phyloP scores from a whole-genome alignment of 2,888 invertebrate genomes.

The Petrophora chlorosata region DNA sequence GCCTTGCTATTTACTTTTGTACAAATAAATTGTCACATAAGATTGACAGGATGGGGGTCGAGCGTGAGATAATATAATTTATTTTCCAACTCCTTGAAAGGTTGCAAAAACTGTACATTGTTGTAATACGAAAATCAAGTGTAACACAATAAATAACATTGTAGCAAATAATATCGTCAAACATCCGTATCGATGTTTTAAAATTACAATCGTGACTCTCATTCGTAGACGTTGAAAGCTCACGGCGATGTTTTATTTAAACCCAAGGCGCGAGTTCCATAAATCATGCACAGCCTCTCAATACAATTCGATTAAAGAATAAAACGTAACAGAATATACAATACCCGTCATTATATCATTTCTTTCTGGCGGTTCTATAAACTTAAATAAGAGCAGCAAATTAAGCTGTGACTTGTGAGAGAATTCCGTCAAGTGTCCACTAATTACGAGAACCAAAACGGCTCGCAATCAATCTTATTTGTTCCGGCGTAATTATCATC shows the following conservation, averaged over 20 bases:
- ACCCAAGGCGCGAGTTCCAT: constrained; percentile 71
- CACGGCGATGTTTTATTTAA: constrained; percentile 79
- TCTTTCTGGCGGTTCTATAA: constrained; percentile 32
- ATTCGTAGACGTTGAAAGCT: constrained; percentile 77
- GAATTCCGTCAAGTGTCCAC: constrained; percentile 35
- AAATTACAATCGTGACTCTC: constrained; percentile 82
- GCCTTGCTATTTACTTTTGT: too few relatives aligned
- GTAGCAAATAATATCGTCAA: constrained; percentile 41
- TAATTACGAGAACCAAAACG: constrained; percentile 60
- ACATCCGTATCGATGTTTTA: constrained; percentile 72
- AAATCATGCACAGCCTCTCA: constrained; percentile 75
- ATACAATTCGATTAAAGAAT: constrained; percentile 73
- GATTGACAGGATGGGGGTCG: too few relatives aligned
- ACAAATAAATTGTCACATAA: too few relatives aligned
- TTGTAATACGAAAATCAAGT: constrained; percentile 39
- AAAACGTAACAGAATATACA: constrained; percentile 63
- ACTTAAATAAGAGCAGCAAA: constrained; percentile 20
- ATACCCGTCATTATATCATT: constrained; percentile 63
- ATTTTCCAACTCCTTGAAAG: too few relatives aligned
- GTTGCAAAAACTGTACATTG: too few relatives aligned
- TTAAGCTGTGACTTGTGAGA: constrained; percentile 23
- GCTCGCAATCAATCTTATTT: constrained; percentile 68
- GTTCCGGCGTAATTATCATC: constrained; percentile 68
- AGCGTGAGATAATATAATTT: too few relatives aligned
- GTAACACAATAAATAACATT: constrained; percentile 45